Conservation (phyloP, 2,113 vertebrate genomes). For the Columbina picui region DNA sequence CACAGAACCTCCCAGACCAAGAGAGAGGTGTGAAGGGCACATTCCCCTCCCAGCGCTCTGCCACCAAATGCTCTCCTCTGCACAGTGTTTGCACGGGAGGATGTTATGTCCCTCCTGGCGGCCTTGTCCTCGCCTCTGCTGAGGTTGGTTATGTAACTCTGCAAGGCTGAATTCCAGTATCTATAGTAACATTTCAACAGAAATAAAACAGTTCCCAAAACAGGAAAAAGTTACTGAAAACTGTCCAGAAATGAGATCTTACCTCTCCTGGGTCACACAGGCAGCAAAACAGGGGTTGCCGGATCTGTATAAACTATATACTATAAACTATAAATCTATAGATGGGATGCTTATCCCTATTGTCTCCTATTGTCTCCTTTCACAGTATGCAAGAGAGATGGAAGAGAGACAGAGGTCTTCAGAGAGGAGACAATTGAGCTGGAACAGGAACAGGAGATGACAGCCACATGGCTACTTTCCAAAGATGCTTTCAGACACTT, state of each 20-base stretch:
- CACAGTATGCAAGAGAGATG: background rate
- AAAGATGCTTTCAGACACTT: background rate
- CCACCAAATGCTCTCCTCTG: background rate
- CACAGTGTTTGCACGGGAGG: background rate
- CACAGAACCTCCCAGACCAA: background rate
- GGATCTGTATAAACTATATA: background rate
- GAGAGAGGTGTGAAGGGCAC: background rate
- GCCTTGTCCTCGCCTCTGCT: background rate
- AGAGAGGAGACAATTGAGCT: background rate
- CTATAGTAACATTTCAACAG: slow-evolving; percentile 66
- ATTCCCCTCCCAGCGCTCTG: background rate
- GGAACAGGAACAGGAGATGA: background rate
- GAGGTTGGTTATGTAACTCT: slow-evolving; percentile 18
- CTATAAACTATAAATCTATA: background rate
- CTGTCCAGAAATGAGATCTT: slow-evolving; percentile 28
- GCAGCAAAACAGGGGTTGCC: background rate
- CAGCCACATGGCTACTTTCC: background rate
- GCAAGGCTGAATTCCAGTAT: slow-evolving; percentile 28
- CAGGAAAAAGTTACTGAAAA: slow-evolving; percentile 51
- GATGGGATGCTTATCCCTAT: background rate
- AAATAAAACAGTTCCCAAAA: slow-evolving; percentile 53
- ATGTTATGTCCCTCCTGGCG: background rate
- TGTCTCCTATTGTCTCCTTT: background rate
- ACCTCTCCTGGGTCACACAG: background rate
- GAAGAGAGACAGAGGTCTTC: background rate